Percentiles rank a stretch among this genome's conserved stretches.
phyloP scores from a whole-genome alignment of 2,797 vertebrate genomes.

The Valencia hispanica region DNA sequence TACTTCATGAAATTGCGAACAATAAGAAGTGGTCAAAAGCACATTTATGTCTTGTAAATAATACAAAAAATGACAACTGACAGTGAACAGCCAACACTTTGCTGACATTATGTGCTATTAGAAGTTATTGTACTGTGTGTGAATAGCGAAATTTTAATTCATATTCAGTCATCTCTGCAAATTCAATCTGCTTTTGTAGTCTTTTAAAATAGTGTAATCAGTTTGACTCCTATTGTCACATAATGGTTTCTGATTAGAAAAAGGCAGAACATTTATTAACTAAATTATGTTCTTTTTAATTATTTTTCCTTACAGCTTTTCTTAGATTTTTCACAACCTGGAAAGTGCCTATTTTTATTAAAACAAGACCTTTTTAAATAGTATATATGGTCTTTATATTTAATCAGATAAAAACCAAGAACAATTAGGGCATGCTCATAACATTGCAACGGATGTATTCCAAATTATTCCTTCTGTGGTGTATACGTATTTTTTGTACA shows the following conservation, averaged over 20 bases:
- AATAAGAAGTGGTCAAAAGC: not conserved
- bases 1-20: not conserved
- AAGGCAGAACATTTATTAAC: not conserved
- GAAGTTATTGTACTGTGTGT: not conserved
- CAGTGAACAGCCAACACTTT: not conserved
- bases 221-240: not conserved
- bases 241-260: not conserved
- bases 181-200: not conserved
- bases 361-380: not conserved
- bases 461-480: not conserved
- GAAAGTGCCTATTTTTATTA: not conserved
- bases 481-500: not conserved
- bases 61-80: not conserved
- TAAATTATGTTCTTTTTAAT: not conserved
- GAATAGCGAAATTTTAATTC: not conserved
- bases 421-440: not conserved
- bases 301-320: not conserved
- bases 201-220: not conserved
- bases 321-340: not conserved
- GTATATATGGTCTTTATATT: not conserved
- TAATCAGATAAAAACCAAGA: not conserved
- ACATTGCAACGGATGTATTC: no score
- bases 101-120: not conserved
- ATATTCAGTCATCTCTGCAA: not conserved
- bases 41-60: not conserved